Evolutionary conservation across 2,113 vertebrate genomes (phyloP), one percentile per base, ranked within the genome.

Genomic region (Progne subis): DNA sequence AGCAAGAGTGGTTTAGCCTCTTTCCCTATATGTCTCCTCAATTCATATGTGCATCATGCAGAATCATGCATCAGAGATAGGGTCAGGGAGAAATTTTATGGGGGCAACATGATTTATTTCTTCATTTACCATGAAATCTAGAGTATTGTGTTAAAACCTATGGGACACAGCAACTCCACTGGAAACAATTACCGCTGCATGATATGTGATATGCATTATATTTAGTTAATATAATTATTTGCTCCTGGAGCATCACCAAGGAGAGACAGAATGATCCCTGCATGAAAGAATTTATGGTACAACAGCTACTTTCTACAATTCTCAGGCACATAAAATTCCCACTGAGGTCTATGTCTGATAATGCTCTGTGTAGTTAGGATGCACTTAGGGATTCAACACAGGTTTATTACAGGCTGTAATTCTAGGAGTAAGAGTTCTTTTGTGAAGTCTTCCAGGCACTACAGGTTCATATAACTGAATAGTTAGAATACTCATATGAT

Each of bases 151-250:
- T 79, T 78, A 90, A 96, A 90, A 84, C 80, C 69, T 95, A 57
- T 31, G 90, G 92, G 80, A 93, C 82, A 86, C 16, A 61, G 72
- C 56, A 69, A 61, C 60, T 90, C 80, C 90, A 78, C 69, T 90
- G 88, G 92, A 96, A 95, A 96, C 88, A 95, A 92, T 93, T 96
- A 90, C 61, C 2, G 0, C 72, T 64, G 72, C 17, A 15, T 88
- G 88, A 92, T 88, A 88, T 69, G 82, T 8, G 18, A 94, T 93
- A 92, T 46, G 65, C 77, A 79, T 88, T 92, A 82, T 90, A 83
- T 83, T 88, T 83, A 83, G 68, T 88, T 95, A 90, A 94, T 75
- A 78, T 65, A 92, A 96, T 94, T 94, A 92, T 92, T 94, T 93
- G 69, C 52, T 96, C 76, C 76, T 92, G 60, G 37, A 94, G 49